phyloP scores from a whole-genome alignment of 2,797 vertebrate genomes.

The Cryptoprocta ferox region DNA sequence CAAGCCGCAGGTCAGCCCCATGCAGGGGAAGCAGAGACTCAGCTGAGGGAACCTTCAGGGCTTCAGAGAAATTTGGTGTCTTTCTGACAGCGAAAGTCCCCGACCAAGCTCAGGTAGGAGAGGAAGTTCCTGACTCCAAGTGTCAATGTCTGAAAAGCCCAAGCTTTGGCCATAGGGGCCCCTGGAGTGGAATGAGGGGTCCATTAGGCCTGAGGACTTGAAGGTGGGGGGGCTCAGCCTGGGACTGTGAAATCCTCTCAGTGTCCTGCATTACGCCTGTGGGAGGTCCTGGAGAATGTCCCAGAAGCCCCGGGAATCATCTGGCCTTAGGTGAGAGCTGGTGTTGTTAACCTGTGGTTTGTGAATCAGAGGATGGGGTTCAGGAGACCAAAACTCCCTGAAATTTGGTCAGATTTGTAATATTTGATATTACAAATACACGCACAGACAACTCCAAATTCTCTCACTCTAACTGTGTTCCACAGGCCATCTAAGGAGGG shows the following conservation, averaged over 20 bases:
- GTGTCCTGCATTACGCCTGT: background rate
- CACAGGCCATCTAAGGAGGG: background rate
- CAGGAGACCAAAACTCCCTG: background rate
- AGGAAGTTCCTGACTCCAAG: no score
- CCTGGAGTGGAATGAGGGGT: fast-evolving
- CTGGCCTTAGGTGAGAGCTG: background rate
- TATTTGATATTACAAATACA: background rate
- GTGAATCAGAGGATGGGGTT: background rate
- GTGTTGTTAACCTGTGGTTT: background rate
- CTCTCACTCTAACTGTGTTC: background rate
- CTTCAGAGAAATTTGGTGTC: background rate
- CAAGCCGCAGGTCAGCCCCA: background rate
- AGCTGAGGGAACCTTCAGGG: background rate
- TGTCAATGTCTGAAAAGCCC: background rate
- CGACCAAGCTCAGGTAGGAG: background rate
- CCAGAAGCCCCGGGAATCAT: background rate
- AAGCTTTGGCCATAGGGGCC: background rate
- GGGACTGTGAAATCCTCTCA: background rate
- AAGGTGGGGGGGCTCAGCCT: background rate
- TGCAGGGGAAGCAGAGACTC: background rate
- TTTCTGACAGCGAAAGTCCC: background rate
- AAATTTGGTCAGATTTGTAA: background rate
- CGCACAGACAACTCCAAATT: background rate
- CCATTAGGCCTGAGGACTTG: background rate
- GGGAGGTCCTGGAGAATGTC: background rate